phyloP scores from a whole-genome alignment of 1,140 invertebrate genomes.

The Diabrotica undecimpunctata region DNA sequence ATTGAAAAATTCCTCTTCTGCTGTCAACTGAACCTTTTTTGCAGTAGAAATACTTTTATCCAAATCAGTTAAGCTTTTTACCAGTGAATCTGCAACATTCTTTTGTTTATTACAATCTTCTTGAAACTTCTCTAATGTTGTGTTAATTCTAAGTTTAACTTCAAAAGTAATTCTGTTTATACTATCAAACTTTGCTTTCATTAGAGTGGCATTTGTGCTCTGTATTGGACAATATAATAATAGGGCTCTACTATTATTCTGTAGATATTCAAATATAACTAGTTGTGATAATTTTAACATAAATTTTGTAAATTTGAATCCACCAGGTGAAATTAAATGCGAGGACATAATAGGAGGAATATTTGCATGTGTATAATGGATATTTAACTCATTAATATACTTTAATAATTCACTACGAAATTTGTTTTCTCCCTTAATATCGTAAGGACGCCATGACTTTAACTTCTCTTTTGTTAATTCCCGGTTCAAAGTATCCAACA shows the following conservation, averaged over 20 bases:
- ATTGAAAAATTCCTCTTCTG: conserved; percentile 15
- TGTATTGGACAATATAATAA: conserved; percentile 17
- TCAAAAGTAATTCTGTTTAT: conserved; percentile 19
- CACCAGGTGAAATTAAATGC: conserved; percentile 39
- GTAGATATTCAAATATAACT: conserved; percentile 31
- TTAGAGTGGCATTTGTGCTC: conserved; percentile 19
- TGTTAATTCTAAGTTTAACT: conserved; percentile 20
- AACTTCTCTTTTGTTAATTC: conserved; percentile 35
- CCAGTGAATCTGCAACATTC: conserved; percentile 18
- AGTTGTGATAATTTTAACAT: conserved; percentile 39
- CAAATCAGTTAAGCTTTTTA: conserved; percentile 12
- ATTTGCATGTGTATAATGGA: conserved; percentile 30
- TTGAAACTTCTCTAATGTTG: conserved; percentile 21
- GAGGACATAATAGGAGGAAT: conserved; percentile 38
- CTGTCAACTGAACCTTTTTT: conserved; percentile 3
- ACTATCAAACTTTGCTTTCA: conserved; percentile 20
- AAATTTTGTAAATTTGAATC: conserved; percentile 36
- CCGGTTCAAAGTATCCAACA: conserved; percentile 35
- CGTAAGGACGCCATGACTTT: conserved; percentile 32
- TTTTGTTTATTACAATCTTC: conserved; percentile 10
- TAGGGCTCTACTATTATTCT: not conserved
- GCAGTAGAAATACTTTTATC: conserved; percentile 13
- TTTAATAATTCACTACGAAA: conserved; percentile 38
- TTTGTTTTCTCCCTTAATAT: conserved; percentile 33
- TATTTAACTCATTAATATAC: conserved; percentile 37